Evolutionary conservation across 92 coral and sea anemone genomes (phyloP).

Genomic region (Siderastrea radians): DNA sequence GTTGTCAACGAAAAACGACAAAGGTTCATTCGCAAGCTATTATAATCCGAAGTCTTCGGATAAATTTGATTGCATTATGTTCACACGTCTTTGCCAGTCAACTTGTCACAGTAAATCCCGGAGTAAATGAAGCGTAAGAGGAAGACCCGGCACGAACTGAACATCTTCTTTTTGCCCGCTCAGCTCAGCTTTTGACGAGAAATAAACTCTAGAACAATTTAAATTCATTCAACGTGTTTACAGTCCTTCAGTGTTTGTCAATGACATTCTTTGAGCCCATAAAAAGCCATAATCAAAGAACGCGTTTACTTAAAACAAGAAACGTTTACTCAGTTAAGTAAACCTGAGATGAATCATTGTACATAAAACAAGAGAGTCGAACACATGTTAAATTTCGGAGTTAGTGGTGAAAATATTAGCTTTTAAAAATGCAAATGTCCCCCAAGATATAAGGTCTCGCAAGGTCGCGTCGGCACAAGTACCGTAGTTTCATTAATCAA

Average conservation of each 20-base stretch:
- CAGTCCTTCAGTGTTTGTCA: background rate
- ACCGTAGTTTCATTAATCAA: background rate
- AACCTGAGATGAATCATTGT: background rate
- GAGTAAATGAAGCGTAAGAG: no score
- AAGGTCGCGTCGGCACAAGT: background rate
- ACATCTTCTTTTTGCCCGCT: no score
- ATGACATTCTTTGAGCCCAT: background rate
- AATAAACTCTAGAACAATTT: background rate
- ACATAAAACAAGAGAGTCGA: background rate
- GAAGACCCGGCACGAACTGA: no score
- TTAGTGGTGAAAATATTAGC: background rate
- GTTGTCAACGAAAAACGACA: background rate
- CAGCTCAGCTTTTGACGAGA: background rate
- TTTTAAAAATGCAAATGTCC: background rate
- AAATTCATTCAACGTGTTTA: background rate
- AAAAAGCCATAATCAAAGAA: slow-evolving; percentile 14
- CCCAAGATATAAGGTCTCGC: background rate
- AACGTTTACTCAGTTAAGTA: background rate
- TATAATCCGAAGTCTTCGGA: background rate
- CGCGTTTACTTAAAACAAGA: background rate
- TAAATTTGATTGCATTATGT: background rate
- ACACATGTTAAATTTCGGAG: background rate
- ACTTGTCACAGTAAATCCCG: no score
- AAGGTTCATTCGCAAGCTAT: background rate
- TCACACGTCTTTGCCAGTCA: no score